phyloP scores from a whole-genome alignment of 1,140 invertebrate genomes.

The Maconellicoccus hirsutus region DNA sequence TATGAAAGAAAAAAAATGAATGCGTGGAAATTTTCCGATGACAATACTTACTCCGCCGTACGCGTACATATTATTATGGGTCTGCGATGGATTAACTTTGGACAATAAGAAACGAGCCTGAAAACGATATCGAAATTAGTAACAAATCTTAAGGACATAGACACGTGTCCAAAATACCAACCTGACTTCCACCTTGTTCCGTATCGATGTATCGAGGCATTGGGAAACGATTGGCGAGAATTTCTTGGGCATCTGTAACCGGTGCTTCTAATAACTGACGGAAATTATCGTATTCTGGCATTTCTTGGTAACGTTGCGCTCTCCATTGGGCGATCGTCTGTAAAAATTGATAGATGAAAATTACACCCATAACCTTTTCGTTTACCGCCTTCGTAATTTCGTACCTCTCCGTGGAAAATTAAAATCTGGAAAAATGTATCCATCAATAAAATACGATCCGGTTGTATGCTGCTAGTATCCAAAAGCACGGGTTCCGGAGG shows the following conservation, averaged over 20 bases:
- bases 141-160: too few relatives aligned
- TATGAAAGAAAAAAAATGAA: background rate
- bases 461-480: constrained; percentile 94
- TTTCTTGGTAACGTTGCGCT: constrained; percentile 85
- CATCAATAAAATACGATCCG: constrained; percentile 95
- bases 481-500: constrained; percentile 94
- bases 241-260: constrained; percentile 93
- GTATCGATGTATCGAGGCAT: constrained; percentile 99
- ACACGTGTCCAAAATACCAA: too few relatives aligned
- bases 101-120: constrained; percentile 94
- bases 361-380: background rate
- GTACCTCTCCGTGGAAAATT: constrained; percentile 96
- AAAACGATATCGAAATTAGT: background rate
- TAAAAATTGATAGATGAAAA: background rate
- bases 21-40: background rate
- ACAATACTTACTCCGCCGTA: constrained; percentile 71
- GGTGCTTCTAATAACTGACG: constrained; percentile 91
- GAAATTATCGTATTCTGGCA: constrained; percentile 96
- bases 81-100: constrained; percentile 99
- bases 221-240: constrained; percentile 88
- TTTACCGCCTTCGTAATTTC: constrained; percentile 16
- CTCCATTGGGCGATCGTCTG: constrained; percentile 96
- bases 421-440: constrained; percentile 99
- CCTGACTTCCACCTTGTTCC: constrained; percentile 90
- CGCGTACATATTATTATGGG: constrained; percentile 98